phyloP scores from a whole-genome alignment of 2,113 vertebrate species.

The Rhinolophus sinicus region DNA sequence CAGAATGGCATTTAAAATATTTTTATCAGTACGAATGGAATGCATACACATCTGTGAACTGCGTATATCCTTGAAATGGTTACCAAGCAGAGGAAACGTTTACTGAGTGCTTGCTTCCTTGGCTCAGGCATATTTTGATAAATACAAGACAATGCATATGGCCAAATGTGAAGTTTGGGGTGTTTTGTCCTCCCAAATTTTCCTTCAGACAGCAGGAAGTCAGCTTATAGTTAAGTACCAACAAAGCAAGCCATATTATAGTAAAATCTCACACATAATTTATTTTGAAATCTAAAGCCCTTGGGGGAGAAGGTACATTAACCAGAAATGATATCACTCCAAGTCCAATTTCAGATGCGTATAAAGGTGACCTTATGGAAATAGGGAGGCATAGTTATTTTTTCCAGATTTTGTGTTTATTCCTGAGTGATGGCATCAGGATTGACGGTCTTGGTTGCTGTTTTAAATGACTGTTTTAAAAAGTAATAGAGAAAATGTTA shows the following conservation, averaged over 20 bases:
- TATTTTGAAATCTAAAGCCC: not conserved
- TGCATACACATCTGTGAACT: not conserved
- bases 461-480: not conserved
- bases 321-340: not conserved
- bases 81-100: not conserved
- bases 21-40: slow-evolving; percentile 1
- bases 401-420: not conserved
- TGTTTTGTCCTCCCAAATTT: not conserved
- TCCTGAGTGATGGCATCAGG: rapidly evolving
- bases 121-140: not conserved
- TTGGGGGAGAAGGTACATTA: not conserved
- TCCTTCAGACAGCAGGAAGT: slow-evolving; percentile 3
- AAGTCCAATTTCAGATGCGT: not conserved
- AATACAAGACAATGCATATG: not conserved
- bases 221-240: not conserved
- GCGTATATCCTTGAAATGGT: not conserved
- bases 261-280: not conserved
- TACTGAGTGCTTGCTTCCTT: not conserved
- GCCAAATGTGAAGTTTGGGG: not conserved
- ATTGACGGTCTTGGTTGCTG: not conserved
- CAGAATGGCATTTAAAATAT: slow-evolving; percentile 54
- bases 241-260: not conserved
- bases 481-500: not conserved
- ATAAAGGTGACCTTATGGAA: not conserved
- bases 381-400: not conserved